Evolutionary conservation across 2,888 invertebrate species (phyloP).

Genomic region (Clitarchus hookeri): DNA sequence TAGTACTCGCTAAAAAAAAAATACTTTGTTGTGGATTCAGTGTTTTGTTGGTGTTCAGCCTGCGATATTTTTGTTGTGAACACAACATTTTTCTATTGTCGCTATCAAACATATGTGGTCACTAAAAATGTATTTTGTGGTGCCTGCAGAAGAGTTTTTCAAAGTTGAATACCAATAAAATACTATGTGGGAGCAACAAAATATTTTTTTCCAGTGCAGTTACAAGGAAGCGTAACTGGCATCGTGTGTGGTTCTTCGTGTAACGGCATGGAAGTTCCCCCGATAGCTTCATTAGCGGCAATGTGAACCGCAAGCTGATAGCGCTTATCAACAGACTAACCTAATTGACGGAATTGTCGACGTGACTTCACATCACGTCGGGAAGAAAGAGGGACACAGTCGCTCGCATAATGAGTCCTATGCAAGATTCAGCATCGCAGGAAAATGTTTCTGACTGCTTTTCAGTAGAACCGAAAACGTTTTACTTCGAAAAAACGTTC

Average conservation of each 20-base stretch:
- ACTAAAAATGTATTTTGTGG: too few species aligned
- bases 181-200: too few species aligned
- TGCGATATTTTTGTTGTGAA: too few species aligned
- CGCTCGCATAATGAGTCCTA: background rate
- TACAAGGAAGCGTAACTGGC: too few species aligned
- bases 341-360: background rate
- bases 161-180: too few species aligned
- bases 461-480: background rate
- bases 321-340: background rate
- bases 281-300: constrained; percentile 2
- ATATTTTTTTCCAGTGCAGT: too few species aligned
- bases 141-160: too few species aligned
- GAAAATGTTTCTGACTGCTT: background rate
- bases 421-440: background rate
- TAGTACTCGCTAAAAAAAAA: too few species aligned
- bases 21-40: too few species aligned
- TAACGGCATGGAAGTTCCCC: background rate
- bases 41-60: too few species aligned
- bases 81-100: too few species aligned
- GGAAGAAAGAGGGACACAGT: background rate
- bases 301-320: background rate
- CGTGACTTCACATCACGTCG: background rate
- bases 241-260: background rate
- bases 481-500: background rate
- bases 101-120: too few species aligned